Evolutionary conservation across 2,888 invertebrate genomes (phyloP).

Genomic region (Carcina quercana): DNA sequence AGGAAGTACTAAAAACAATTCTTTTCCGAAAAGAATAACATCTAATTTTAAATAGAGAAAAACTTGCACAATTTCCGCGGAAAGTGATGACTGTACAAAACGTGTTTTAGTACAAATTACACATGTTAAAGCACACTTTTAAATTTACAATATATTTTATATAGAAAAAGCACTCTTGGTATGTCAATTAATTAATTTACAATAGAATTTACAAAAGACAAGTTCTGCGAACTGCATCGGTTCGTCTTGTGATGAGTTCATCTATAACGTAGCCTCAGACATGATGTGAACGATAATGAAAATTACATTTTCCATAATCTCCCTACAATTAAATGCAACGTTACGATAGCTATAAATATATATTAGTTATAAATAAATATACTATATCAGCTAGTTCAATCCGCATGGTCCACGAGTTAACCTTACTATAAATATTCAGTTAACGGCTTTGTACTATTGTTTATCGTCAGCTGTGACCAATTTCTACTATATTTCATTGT

Average conservation of each 20-base stretch:
- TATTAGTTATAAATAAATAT: conserved; percentile 65
- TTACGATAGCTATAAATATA: conserved; percentile 42
- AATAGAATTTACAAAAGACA: conserved; percentile 8
- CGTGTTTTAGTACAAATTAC: conserved; percentile 31
- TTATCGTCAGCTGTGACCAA: conserved; percentile 35
- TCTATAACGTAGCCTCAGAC: conserved; percentile 39
- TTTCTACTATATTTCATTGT: no score
- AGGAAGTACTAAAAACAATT: conserved; percentile 56
- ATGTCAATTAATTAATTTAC: conserved; percentile 19
- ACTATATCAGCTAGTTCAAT: conserved; percentile 54
- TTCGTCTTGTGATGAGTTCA: no score
- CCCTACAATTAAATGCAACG: conserved; percentile 56
- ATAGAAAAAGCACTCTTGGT: conserved; percentile 66
- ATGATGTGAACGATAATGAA: conserved; percentile 29
- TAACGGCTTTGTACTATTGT: conserved; percentile 65
- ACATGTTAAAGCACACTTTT: conserved; percentile 40
- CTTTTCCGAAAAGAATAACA: conserved; percentile 72
- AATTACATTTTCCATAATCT: conserved; percentile 53
- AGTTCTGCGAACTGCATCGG: conserved; percentile 6
- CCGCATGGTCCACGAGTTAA: conserved; percentile 65
- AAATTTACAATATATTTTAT: conserved; percentile 34
- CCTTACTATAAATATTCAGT: conserved; percentile 60
- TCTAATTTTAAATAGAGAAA: conserved; percentile 39
- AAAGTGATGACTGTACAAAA: conserved; percentile 43
- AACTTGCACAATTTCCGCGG: conserved; percentile 35